Evolutionary conservation across 1,140 invertebrate genomes (phyloP).

Genomic region (Drosophila arizonae): DNA sequence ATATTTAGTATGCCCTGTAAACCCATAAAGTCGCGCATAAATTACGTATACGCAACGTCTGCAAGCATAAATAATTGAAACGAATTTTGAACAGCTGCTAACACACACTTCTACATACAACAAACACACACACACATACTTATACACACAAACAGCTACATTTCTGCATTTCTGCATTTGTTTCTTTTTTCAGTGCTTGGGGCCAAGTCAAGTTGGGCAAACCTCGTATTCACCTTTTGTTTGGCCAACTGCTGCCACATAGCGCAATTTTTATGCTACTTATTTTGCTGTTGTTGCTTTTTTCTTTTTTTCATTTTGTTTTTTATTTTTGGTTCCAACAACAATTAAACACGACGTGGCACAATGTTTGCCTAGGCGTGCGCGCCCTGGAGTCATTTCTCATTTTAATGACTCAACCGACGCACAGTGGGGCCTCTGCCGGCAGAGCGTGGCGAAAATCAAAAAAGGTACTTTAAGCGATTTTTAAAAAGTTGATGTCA

Average conservation of each 20-base stretch:
- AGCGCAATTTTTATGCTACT: conserved; percentile 12
- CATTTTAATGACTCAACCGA: conserved; percentile 79
- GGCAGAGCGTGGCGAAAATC: too few species aligned
- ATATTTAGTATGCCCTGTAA: conserved; percentile 19
- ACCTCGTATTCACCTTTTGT: conserved; percentile 38
- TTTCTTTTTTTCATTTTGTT: neutral
- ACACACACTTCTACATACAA: conserved; percentile 23
- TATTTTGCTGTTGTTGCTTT: conserved; percentile 35
- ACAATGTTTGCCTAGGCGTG: conserved; percentile 62
- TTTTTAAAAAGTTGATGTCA: too few species aligned
- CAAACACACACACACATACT: conserved; percentile 23
- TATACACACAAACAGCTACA: neutral
- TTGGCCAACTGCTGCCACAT: conserved; percentile 45
- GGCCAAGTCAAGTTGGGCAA: conserved; percentile 59
- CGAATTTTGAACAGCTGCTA: conserved; percentile 24
- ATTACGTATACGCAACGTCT: conserved; percentile 62
- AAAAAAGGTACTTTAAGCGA: too few species aligned
- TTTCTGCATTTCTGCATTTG: conserved; percentile 36
- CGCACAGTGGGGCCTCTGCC: too few species aligned
- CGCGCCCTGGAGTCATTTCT: conserved; percentile 69
- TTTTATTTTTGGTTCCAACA: conserved; percentile 66
- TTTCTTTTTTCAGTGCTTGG: conserved; percentile 18
- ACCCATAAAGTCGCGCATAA: conserved; percentile 40
- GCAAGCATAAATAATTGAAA: conserved; percentile 55
- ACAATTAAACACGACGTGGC: conserved; percentile 73